Evolutionary conservation across 2,888 invertebrate species (phyloP).

Genomic region (Plebejus anna): DNA sequence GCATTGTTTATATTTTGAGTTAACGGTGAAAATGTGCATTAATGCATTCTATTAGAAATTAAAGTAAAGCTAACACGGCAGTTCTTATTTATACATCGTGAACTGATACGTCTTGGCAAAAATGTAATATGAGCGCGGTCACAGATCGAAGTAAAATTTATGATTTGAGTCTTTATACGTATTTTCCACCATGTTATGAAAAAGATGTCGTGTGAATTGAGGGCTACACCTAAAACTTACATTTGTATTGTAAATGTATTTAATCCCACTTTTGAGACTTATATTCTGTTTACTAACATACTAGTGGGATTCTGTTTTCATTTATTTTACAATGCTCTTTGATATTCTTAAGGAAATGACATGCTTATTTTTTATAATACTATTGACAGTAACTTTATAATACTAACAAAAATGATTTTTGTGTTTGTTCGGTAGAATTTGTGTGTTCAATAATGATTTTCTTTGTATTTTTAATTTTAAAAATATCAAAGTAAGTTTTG

Average conservation of each 20-base stretch:
- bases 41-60: too few species aligned
- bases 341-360: neutral
- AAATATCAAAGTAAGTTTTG: constrained; percentile 19
- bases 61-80: too few species aligned
- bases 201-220: neutral
- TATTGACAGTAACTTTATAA: neutral
- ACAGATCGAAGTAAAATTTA: too few species aligned
- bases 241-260: neutral
- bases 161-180: too few species aligned
- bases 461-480: neutral
- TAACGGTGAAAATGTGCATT: too few species aligned
- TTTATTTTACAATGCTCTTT: neutral
- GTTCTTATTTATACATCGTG: too few species aligned
- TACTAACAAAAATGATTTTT: neutral
- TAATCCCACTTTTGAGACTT: neutral
- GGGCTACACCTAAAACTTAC: neutral
- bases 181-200: neutral
- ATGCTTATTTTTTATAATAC: neutral
- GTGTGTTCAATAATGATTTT: constrained; percentile 9
- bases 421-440: neutral
- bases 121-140: too few species aligned
- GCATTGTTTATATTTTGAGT: neutral
- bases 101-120: too few species aligned
- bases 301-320: neutral
- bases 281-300: neutral